Evolutionary conservation across 2,113 vertebrate genomes (phyloP).

Genomic region (Campylomormyrus tamandua): DNA sequence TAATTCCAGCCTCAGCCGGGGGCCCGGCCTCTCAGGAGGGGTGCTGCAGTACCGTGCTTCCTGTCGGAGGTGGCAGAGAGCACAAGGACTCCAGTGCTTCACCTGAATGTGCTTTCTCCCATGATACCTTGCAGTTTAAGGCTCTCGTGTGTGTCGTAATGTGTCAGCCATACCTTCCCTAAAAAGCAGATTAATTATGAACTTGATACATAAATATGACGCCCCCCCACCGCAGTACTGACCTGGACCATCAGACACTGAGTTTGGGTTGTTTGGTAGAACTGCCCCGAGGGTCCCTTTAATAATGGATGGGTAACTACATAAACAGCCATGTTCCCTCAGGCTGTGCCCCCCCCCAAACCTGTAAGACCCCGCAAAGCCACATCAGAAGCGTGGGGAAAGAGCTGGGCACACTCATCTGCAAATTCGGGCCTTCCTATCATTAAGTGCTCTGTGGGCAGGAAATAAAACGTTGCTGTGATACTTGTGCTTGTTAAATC

Average conservation of each 20-base stretch:
- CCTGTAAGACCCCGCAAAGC: not conserved
- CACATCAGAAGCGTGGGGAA: not conserved
- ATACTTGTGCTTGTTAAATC: not conserved
- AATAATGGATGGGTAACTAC: slow-evolving; percentile 6
- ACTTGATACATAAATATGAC: not conserved
- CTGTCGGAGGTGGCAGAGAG: not conserved
- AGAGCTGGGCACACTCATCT: not conserved
- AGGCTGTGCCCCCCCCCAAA: not conserved
- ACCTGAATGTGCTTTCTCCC: not conserved
- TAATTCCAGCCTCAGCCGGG: not conserved
- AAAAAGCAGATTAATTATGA: not conserved
- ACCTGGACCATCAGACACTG: not conserved
- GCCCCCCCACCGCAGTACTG: not conserved
- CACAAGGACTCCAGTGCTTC: not conserved
- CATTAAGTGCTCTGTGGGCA: not conserved
- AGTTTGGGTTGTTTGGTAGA: not conserved
- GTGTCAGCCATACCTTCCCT: not conserved
- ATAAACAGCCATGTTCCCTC: not conserved
- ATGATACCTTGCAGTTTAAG: not conserved
- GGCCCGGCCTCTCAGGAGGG: not conserved
- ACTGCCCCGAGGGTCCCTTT: not conserved
- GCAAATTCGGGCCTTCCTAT: not conserved
- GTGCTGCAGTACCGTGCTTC: not conserved
- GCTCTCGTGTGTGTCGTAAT: not conserved
- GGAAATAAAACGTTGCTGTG: not conserved